Percentiles rank a stretch among this genome's conserved stretches.
Conservation (phyloP, 2,113 vertebrate genomes). For the Myiagra hebetior region DNA sequence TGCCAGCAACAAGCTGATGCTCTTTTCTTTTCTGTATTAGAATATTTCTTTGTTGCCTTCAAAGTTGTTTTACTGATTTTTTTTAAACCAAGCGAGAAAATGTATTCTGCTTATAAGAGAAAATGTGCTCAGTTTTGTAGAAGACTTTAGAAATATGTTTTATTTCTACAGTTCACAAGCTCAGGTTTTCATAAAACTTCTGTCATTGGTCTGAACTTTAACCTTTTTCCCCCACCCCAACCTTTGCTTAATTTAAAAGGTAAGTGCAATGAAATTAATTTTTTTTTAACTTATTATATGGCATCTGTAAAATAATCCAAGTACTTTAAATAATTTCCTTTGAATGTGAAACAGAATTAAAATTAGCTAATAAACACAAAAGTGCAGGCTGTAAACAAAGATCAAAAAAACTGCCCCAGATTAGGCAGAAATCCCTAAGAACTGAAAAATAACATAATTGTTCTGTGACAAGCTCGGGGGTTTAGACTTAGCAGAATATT, state of each 20-base stretch:
- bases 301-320: not conserved
- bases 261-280: not conserved
- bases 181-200: not conserved
- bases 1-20: not conserved
- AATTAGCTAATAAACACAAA: not conserved
- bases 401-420: not conserved
- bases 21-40: not conserved
- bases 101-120: not conserved
- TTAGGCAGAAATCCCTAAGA: not conserved
- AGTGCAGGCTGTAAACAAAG: not conserved
- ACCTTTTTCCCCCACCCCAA: rapidly evolving
- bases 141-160: not conserved
- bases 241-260: not conserved
- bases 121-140: not conserved
- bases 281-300: not conserved
- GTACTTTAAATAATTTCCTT: not conserved
- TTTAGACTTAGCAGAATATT: not conserved
- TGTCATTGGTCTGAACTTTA: not conserved
- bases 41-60: not conserved
- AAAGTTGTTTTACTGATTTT: not conserved
- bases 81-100: not conserved
- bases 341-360: not conserved
- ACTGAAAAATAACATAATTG: not conserved
- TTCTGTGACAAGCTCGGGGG: not conserved
- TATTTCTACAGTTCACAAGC: not conserved